Percentiles rank a stretch among this genome's conserved stretches.
Conservation (phyloP, 2,797 vertebrate species). For the Tapera naevia region DNA sequence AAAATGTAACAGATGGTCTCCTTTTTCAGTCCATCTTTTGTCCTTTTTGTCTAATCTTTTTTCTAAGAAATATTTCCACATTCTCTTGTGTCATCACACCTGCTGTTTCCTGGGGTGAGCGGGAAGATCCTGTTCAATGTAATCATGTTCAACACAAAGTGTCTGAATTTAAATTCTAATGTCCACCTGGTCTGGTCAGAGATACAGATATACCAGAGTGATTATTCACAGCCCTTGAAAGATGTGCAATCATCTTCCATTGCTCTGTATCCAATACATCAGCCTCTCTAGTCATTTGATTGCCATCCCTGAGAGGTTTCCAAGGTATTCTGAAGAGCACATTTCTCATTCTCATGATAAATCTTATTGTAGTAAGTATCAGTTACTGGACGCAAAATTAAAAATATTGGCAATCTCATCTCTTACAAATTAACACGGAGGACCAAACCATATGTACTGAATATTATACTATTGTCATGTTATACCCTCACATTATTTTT, state of each 20-base stretch:
- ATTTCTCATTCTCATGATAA: not conserved
- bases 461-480: not conserved
- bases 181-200: not conserved
- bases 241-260: not conserved
- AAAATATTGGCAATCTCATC: not conserved
- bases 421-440: not conserved
- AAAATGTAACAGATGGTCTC: not conserved
- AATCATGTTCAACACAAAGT: not conserved
- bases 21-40: not conserved
- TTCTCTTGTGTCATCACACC: not conserved
- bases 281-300: not conserved
- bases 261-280: not conserved
- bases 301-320: not conserved
- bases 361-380: not conserved
- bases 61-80: not conserved
- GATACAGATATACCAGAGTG: not conserved
- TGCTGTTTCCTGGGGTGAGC: not conserved
- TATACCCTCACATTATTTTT: not conserved
- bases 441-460: fast-evolving
- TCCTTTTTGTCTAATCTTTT: not conserved
- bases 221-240: not conserved
- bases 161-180: not conserved
- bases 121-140: not conserved
- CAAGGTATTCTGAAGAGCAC: not conserved
- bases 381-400: not conserved